Percentiles rank a stretch among this genome's conserved stretches.
These are phyloP conservation scores for Tupaia tana DNA, from an alignment of 2,113 vertebrate genomes.

Conservation along the genomic window DNA sequence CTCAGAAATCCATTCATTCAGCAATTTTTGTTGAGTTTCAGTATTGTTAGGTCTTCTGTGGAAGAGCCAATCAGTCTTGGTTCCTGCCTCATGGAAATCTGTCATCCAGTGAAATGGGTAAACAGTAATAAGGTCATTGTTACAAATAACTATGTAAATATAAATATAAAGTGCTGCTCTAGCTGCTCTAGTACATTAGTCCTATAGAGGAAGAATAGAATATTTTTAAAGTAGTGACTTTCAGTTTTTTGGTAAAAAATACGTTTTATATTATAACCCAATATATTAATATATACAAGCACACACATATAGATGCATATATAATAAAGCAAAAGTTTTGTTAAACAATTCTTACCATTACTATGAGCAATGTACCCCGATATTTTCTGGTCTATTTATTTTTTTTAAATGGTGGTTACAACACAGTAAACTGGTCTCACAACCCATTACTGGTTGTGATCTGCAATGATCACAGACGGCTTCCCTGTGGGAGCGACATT, in stretches of 20 bases:
- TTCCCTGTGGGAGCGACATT: neutral
- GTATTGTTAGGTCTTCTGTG: neutral
- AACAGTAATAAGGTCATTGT: neutral
- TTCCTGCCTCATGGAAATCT: neutral
- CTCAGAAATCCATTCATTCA: neutral
- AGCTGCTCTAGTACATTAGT: neutral
- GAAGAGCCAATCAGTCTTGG: neutral
- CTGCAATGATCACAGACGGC: neutral
- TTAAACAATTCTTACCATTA: slow-evolving; percentile 36
- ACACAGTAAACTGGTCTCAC: neutral
- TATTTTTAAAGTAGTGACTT: slow-evolving; percentile 48
- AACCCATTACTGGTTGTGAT: neutral
- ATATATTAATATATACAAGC: neutral
- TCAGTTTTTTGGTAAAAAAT: slow-evolving; percentile 42
- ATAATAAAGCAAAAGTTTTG: slow-evolving; percentile 26
- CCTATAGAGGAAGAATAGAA: neutral
- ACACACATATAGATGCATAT: neutral
- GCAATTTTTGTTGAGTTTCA: neutral
- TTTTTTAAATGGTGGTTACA: slow-evolving; percentile 28
- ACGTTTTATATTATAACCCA: slow-evolving; percentile 14
- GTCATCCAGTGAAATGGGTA: slow-evolving; percentile 6
- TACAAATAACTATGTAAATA: neutral
- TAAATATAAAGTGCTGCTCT: neutral
- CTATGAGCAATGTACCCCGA: neutral
- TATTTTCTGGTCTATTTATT: slow-evolving; percentile 50